A percentile compares a stretch with the other conserved stretches of the same genome.
These are phyloP conservation scores for Drosophila aff. DNA, from an alignment of 1,140 invertebrate species.

Conservation along the genomic window DNA sequence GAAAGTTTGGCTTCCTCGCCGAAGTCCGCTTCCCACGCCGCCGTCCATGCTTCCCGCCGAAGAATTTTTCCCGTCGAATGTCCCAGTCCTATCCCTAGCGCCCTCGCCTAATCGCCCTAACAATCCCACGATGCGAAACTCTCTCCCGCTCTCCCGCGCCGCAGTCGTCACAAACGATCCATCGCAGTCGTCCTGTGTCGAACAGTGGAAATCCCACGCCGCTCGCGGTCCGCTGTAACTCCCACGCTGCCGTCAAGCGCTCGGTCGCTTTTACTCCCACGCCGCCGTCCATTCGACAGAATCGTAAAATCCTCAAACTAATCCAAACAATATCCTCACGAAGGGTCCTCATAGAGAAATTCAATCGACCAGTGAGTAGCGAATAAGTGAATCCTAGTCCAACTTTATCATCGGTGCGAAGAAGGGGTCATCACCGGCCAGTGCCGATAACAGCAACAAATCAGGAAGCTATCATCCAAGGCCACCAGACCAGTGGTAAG, in stretches of 20 bases:
- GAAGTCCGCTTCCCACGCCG: slow-evolving; percentile 27
- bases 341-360: slow-evolving; percentile 35
- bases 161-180: slow-evolving; percentile 24
- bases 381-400: slow-evolving; percentile 23
- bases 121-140: slow-evolving; percentile 40
- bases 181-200: neutral
- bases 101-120: slow-evolving; percentile 45
- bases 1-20: neutral
- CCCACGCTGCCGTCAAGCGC: slow-evolving; percentile 45
- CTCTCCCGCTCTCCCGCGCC: slow-evolving; percentile 37
- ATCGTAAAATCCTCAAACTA: slow-evolving; percentile 57
- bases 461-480: slow-evolving; percentile 18
- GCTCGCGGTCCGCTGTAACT: neutral
- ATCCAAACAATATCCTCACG: slow-evolving; percentile 39
- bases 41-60: slow-evolving; percentile 20
- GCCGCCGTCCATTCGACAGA: slow-evolving; percentile 49
- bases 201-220: slow-evolving; percentile 12
- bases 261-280: neutral
- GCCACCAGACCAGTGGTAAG: slow-evolving; percentile 11
- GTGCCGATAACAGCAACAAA: slow-evolving; percentile 4
- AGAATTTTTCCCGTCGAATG: neutral
- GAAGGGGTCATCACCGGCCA: slow-evolving; percentile 11
- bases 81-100: slow-evolving; percentile 24
- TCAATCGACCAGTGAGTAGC: slow-evolving; percentile 12
- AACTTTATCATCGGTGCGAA: slow-evolving; percentile 6